Evolutionary conservation across 2,888 invertebrate species (phyloP).

Genomic region (Allygus modestus): DNA sequence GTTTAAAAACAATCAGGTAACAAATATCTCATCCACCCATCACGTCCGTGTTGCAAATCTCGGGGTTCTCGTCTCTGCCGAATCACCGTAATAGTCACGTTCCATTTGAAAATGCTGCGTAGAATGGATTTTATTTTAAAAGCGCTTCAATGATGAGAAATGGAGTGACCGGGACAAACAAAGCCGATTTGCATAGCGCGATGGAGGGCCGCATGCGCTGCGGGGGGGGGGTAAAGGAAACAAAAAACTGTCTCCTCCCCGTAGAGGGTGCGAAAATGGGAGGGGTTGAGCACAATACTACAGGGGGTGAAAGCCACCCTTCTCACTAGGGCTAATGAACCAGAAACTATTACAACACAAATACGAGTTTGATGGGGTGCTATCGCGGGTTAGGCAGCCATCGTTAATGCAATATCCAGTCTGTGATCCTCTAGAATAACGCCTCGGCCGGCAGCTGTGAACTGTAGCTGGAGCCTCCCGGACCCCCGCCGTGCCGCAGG

Average conservation of each 20-base stretch:
- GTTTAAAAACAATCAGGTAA: too few relatives aligned
- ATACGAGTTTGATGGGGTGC: constrained; percentile 49
- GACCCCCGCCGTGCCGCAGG: neutral
- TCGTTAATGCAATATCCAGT: constrained; percentile 41
- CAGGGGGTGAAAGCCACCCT: constrained; percentile 55
- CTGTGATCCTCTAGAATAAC: constrained; percentile 19
- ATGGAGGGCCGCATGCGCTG: constrained; percentile 48
- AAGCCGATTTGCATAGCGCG: constrained; percentile 45
- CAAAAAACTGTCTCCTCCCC: constrained; percentile 53
- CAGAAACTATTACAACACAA: constrained; percentile 59
- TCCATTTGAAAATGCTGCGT: neutral
- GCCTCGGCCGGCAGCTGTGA: neutral
- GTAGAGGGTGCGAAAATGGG: neutral
- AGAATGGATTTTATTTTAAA: constrained; percentile 8
- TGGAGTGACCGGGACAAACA: constrained; percentile 41
- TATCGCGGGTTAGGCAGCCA: constrained; percentile 38
- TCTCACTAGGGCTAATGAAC: constrained; percentile 54
- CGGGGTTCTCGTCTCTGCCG: too few relatives aligned
- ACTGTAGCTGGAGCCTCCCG: too few relatives aligned
- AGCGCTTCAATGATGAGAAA: constrained; percentile 3
- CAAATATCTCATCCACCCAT: too few relatives aligned
- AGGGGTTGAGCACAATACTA: constrained; percentile 25
- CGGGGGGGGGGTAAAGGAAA: neutral
- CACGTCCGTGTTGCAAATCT: too few relatives aligned
- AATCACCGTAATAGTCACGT: constrained; percentile 24